Conservation (phyloP, 1,140 invertebrate species). For the Pseudomyrmex concolor region DNA sequence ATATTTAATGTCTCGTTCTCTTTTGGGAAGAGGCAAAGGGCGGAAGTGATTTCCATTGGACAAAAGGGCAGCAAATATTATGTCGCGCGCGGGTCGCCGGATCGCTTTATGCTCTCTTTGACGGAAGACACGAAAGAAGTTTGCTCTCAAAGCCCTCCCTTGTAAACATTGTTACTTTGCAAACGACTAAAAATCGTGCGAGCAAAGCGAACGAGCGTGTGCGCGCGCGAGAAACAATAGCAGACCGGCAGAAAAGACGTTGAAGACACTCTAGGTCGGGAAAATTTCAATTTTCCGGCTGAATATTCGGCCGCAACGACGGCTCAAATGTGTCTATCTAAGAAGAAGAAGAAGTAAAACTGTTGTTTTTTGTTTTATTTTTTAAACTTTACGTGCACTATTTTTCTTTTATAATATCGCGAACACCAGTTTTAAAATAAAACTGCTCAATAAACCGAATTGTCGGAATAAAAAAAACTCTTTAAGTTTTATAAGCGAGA, state of each 20-base stretch:
- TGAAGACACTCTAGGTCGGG: neutral
- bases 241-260: conserved; percentile 11
- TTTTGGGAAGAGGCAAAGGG: conserved; percentile 37
- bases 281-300: conserved; percentile 23
- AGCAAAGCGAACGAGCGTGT: neutral
- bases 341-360: neutral
- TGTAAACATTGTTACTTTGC: conserved; percentile 59
- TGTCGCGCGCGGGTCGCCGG: conserved; percentile 48
- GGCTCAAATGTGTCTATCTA: neutral
- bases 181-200: conserved; percentile 42
- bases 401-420: neutral
- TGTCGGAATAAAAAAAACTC: neutral
- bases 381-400: neutral
- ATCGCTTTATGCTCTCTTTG: conserved; percentile 55
- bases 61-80: conserved; percentile 56
- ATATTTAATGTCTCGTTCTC: conserved; percentile 52
- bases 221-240: conserved; percentile 18
- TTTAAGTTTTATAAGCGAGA: neutral
- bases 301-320: conserved; percentile 13
- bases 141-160: conserved; percentile 51
- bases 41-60: conserved; percentile 55
- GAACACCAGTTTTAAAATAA: neutral
- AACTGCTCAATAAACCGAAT: neutral
- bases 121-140: conserved; percentile 53
- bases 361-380: neutral